Conservation (phyloP, 2,797 vertebrate genomes). For the Limosa lapponica region DNA sequence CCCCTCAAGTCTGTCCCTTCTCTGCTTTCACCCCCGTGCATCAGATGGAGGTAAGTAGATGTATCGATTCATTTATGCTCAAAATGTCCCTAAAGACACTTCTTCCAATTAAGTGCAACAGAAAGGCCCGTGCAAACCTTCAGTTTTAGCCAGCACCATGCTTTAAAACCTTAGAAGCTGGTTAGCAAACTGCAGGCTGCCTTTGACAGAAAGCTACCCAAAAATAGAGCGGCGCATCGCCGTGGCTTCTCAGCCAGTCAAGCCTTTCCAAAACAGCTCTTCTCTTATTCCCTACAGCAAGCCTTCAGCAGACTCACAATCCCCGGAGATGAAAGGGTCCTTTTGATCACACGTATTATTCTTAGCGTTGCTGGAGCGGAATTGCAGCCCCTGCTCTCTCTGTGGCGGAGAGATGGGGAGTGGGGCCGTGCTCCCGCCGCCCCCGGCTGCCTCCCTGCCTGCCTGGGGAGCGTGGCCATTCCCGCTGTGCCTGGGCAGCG, state of each 20-base stretch:
- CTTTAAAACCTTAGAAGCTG: background rate
- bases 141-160: background rate
- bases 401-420: background rate
- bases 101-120: background rate
- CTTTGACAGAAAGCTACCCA: background rate
- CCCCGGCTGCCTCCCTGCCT: background rate
- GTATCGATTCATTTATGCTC: background rate
- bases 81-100: background rate
- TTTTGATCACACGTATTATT: background rate
- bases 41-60: background rate
- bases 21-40: rapidly evolving
- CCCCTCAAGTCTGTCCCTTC: background rate
- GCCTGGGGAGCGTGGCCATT: rapidly evolving
- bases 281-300: background rate
- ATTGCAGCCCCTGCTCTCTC: background rate
- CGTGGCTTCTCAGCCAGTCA: background rate
- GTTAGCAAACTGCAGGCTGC: background rate
- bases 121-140: background rate
- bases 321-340: background rate
- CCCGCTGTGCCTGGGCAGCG: rapidly evolving
- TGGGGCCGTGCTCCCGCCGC: rapidly evolving
- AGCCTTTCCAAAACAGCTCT: background rate
- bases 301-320: background rate
- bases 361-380: background rate
- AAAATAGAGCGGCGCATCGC: background rate